Conservation (phyloP, 2,797 vertebrate species). For the Sebastes diaconus region DNA sequence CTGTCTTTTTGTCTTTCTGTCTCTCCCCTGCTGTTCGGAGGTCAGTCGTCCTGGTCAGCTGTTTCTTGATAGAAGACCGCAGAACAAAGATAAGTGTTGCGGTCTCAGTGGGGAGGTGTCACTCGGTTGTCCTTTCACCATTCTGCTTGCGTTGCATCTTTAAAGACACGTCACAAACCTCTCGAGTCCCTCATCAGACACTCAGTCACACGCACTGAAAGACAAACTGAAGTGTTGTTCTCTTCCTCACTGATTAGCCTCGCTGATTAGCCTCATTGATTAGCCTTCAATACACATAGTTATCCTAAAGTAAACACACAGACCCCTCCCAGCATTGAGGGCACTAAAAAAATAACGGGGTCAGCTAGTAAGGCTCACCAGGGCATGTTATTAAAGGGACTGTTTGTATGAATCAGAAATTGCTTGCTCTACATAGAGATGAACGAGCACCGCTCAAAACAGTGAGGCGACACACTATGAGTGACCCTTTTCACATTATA, state of each 20-base stretch:
- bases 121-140: not conserved
- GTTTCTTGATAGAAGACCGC: not conserved
- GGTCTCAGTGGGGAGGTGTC: conserved; percentile 1
- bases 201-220: not conserved
- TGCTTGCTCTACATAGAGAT: too few species aligned
- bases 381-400: not conserved
- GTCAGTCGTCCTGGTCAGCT: conserved; percentile 12
- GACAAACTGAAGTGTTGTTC: not conserved
- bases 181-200: not conserved
- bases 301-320: not conserved
- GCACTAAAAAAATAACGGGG: not conserved
- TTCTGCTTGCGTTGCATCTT: conserved; percentile 5
- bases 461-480: too few species aligned
- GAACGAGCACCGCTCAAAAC: too few species aligned
- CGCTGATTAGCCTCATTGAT: conserved; percentile 15
- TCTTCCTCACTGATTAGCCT: conserved; percentile 10
- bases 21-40: conserved; percentile 9
- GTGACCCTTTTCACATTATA: too few species aligned
- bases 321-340: not conserved
- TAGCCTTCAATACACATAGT: conserved; percentile 16
- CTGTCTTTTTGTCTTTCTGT: not conserved
- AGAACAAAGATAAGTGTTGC: conserved; percentile 23
- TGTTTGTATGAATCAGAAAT: too few species aligned
- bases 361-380: not conserved
- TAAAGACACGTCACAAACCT: not conserved